phyloP scores from a whole-genome alignment of 2,888 invertebrate species.

The Blera fallax region DNA sequence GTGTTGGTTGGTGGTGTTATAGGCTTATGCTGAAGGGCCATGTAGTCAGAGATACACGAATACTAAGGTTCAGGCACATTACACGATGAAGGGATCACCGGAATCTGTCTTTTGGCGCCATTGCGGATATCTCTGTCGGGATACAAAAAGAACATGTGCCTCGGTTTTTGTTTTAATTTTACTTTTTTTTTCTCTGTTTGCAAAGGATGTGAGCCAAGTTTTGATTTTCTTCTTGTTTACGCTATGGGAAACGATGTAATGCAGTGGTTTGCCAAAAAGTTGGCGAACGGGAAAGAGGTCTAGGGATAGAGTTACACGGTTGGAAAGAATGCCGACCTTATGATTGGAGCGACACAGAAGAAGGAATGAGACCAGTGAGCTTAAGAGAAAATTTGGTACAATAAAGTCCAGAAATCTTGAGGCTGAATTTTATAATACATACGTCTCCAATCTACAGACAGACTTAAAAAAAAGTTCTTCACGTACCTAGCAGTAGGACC shows the following conservation, averaged over 20 bases:
- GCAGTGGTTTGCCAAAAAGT: slow-evolving; percentile 58
- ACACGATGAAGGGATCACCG: background rate
- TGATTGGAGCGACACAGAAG: background rate
- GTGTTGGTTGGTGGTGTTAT: background rate
- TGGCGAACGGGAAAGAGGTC: slow-evolving; percentile 39
- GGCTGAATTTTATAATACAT: too few species aligned
- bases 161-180: slow-evolving; percentile 28
- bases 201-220: slow-evolving; percentile 55
- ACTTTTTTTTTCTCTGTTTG: slow-evolving; percentile 15
- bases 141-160: slow-evolving; percentile 32
- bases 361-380: background rate
- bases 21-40: slow-evolving; percentile 29
- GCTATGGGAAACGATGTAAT: slow-evolving; percentile 32
- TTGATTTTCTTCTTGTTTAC: slow-evolving; percentile 31
- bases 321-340: background rate
- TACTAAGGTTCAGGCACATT: background rate
- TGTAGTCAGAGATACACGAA: background rate
- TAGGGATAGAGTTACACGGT: slow-evolving; percentile 22
- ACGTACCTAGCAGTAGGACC: too few species aligned
- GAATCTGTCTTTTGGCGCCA: slow-evolving; percentile 57
- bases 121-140: slow-evolving; percentile 63
- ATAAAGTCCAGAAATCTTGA: background rate
- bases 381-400: background rate
- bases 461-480: too few species aligned
- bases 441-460: too few species aligned